Conservation (phyloP, 2,888 invertebrate species). For the Exocentrus adspersus region DNA sequence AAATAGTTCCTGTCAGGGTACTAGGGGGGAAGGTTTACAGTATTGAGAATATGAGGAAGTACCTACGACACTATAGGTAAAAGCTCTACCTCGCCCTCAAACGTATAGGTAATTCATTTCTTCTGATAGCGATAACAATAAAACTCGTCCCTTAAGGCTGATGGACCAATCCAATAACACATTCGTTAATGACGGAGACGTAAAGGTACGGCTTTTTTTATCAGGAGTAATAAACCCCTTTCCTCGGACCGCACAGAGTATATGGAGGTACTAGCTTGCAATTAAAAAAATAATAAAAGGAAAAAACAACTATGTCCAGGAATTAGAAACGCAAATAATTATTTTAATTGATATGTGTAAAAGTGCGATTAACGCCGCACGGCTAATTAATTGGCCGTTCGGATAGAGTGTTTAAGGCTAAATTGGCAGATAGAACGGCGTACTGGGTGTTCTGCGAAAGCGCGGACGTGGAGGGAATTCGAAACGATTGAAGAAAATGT, state of each 20-base stretch:
- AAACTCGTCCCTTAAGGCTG: neutral
- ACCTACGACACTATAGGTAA: too few relatives aligned
- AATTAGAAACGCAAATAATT: conserved; percentile 27
- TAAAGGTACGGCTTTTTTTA: neutral
- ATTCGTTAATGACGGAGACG: neutral
- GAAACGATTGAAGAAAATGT: too few relatives aligned
- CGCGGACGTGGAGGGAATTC: too few relatives aligned
- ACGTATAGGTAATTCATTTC: conserved; percentile 6
- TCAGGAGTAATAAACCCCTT: neutral
- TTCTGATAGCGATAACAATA: neutral
- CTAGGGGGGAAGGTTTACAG: too few relatives aligned
- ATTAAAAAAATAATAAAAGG: conserved; percentile 29
- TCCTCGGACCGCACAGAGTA: neutral
- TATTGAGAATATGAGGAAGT: too few relatives aligned
- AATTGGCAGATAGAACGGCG: conserved; percentile 16
- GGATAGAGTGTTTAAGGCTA: conserved; percentile 27
- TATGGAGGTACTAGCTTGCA: conserved; percentile 37
- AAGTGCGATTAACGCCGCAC: conserved; percentile 28
- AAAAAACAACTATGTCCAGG: neutral
- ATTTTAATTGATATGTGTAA: conserved; percentile 23
- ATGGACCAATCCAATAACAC: conserved; percentile 1
- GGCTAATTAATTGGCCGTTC: conserved; percentile 30
- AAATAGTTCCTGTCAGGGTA: too few relatives aligned
- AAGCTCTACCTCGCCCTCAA: neutral
- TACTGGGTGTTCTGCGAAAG: neutral